Conservation (phyloP, 2,113 vertebrate species). For the Anarhynchus alexandrinus region DNA sequence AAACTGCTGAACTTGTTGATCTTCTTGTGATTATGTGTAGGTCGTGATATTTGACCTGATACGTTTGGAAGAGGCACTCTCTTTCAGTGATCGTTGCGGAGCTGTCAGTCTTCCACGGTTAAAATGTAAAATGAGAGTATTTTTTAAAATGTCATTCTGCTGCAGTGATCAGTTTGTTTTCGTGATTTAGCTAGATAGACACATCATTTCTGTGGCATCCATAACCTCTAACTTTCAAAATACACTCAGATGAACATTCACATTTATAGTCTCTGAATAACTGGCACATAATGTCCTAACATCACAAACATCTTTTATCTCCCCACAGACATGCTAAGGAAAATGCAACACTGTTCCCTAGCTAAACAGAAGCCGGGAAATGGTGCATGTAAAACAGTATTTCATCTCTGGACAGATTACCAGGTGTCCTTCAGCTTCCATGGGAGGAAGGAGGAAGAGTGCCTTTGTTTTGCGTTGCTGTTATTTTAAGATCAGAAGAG, state of each 20-base stretch:
- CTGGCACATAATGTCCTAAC: background rate
- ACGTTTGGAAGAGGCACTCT: background rate
- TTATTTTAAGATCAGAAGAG: background rate
- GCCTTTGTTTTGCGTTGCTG: background rate
- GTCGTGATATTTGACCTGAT: background rate
- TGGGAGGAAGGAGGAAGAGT: background rate
- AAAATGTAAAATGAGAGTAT: background rate
- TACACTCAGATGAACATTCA: background rate
- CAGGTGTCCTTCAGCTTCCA: background rate
- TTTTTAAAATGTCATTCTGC: background rate
- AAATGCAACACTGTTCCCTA: background rate
- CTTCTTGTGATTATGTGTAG: background rate
- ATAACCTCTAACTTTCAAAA: background rate
- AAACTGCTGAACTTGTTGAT: background rate
- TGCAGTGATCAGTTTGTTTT: background rate
- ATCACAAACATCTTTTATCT: background rate
- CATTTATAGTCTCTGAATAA: background rate
- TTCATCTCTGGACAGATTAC: background rate
- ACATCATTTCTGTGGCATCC: background rate
- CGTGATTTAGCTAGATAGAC: background rate
- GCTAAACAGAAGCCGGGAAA: background rate
- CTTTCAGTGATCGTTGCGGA: background rate
- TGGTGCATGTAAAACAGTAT: background rate
- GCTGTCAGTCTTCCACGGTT: background rate
- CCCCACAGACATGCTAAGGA: background rate